Evolutionary conservation across 1,140 invertebrate species (phyloP).

Genomic region (Agrilus planipennis): DNA sequence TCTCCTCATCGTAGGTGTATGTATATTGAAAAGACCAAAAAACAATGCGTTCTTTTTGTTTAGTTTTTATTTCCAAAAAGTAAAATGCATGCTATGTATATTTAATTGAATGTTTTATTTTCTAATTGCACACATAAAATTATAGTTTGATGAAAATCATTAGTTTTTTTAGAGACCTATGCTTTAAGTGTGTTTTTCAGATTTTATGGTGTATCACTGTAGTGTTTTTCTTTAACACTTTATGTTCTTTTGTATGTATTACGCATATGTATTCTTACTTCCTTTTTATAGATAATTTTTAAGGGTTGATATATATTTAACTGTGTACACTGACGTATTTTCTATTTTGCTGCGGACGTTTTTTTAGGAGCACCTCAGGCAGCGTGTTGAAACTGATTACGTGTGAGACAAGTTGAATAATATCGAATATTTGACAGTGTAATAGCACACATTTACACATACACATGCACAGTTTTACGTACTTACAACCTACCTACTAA

Average conservation of each 20-base stretch:
- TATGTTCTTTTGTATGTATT: conserved; percentile 7
- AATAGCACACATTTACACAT: conserved; percentile 26
- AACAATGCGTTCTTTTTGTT: conserved; percentile 3
- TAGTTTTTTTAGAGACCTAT: neutral
- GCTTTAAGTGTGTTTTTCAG: neutral
- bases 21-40: conserved; percentile 1
- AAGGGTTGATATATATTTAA: conserved; percentile 8
- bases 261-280: conserved; percentile 2
- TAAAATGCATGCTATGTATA: neutral
- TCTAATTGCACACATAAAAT: neutral
- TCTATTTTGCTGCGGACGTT: conserved; percentile 19
- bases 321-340: conserved; percentile 30
- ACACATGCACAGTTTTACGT: too few relatives aligned
- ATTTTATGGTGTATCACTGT: neutral
- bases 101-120: conserved; percentile 6
- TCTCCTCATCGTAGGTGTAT: neutral
- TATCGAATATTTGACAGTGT: conserved; percentile 13
- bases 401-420: conserved; percentile 15
- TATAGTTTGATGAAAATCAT: neutral
- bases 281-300: conserved; percentile 6
- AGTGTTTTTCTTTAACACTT: conserved; percentile 5
- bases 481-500: too few relatives aligned
- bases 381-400: conserved; percentile 32
- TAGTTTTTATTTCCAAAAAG: conserved; percentile 3
- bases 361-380: conserved; percentile 32